These are phyloP conservation scores for Yasuhikotakia modesta DNA, from an alignment of 2,797 vertebrate genomes.

Conservation along the genomic window DNA sequence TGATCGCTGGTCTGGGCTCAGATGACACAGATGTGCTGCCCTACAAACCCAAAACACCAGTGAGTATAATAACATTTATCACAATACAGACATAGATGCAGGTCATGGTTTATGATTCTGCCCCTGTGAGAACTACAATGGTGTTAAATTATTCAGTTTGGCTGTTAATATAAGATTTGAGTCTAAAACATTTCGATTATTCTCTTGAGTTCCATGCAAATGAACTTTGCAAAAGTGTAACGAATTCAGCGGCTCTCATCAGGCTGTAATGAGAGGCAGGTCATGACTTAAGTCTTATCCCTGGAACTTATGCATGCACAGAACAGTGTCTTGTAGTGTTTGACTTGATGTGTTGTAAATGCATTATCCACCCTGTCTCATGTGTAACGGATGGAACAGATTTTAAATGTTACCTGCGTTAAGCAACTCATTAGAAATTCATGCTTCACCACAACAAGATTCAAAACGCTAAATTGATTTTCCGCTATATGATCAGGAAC, in stretches of 20 bases:
- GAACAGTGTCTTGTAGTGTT: conserved; percentile 56
- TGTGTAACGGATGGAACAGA: conserved; percentile 59
- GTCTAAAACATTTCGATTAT: conserved; percentile 49
- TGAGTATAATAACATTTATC: conserved; percentile 14
- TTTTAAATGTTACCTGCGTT: conserved; percentile 68
- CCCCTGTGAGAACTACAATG: conserved; percentile 12
- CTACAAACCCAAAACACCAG: background rate
- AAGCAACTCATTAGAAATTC: conserved; percentile 67
- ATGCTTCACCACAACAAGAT: conserved; percentile 14
- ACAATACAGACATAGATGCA: conserved; percentile 29
- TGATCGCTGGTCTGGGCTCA: background rate
- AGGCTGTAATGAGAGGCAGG: conserved; percentile 57
- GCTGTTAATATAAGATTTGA: conserved; percentile 32
- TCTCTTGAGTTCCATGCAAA: conserved; percentile 35
- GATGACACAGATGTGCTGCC: conserved; percentile 39
- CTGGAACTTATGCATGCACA: conserved; percentile 58
- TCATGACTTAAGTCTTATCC: conserved; percentile 45
- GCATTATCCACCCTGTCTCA: conserved; percentile 63
- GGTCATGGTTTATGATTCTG: conserved; percentile 6
- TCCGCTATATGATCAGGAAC: conserved; percentile 52
- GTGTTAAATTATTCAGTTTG: conserved; percentile 5
- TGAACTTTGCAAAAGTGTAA: conserved; percentile 45
- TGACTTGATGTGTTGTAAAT: conserved; percentile 69
- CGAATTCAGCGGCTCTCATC: conserved; percentile 26
- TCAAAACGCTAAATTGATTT: conserved; percentile 50